Evolutionary conservation across 2,888 invertebrate genomes (phyloP).

Genomic region (Tenthredo livida): DNA sequence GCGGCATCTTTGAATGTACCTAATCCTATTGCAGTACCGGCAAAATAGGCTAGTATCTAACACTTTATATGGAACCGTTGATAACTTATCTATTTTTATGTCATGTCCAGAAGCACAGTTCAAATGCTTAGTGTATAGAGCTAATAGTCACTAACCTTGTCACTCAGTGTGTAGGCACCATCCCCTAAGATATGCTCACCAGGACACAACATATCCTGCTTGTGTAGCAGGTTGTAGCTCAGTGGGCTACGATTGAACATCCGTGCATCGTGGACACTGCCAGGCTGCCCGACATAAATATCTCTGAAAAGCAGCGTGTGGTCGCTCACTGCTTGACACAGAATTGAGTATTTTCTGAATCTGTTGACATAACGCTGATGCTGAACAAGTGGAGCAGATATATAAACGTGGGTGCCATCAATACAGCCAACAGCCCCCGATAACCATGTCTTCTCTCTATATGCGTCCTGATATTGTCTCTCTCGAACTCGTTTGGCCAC

Average conservation of each 20-base stretch:
- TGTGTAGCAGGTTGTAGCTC: background rate
- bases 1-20: no score
- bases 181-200: background rate
- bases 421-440: conserved; percentile 1
- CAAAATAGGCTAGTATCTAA: no score
- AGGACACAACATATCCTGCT: background rate
- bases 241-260: background rate
- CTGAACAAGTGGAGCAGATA: background rate
- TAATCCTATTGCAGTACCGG: no score
- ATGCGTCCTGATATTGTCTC: background rate
- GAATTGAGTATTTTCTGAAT: conserved; percentile 13
- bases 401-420: background rate
- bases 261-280: background rate
- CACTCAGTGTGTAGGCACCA: background rate
- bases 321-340: conserved; percentile 10
- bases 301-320: conserved; percentile 1
- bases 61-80: no score
- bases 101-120: no score
- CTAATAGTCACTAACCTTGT: background rate
- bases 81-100: no score
- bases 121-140: background rate
- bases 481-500: background rate
- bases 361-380: conserved; percentile 13
- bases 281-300: conserved; percentile 5
- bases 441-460: conserved; percentile 4